Percentiles rank a stretch among this genome's conserved stretches.
Conservation (phyloP, 2,888 invertebrate genomes). For the Nymphalis c-album region DNA sequence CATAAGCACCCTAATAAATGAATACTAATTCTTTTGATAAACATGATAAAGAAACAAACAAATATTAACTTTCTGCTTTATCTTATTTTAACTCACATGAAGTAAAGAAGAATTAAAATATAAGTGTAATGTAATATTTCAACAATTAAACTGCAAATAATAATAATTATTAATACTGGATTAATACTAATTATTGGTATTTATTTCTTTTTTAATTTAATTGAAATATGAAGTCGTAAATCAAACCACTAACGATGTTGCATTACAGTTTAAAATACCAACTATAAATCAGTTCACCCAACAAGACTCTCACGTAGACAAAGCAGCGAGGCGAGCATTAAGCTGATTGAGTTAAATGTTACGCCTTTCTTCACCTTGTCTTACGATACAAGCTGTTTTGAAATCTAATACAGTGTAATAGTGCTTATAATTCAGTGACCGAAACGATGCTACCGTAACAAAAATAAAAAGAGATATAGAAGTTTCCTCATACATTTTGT, state of each 20-base stretch:
- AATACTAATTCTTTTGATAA: too few relatives aligned
- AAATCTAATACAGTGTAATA: not conserved
- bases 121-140: too few relatives aligned
- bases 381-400: slow-evolving; percentile 10
- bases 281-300: slow-evolving; percentile 28
- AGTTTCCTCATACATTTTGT: slow-evolving; percentile 20
- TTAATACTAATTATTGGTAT: too few relatives aligned
- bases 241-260: slow-evolving; percentile 9
- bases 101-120: too few relatives aligned
- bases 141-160: too few relatives aligned
- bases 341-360: slow-evolving; percentile 42
- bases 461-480: slow-evolving; percentile 23
- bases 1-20: too few relatives aligned
- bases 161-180: too few relatives aligned
- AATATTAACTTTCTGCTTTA: too few relatives aligned
- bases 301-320: slow-evolving; percentile 36
- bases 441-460: not conserved
- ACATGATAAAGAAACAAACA: too few relatives aligned
- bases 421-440: slow-evolving; percentile 3
- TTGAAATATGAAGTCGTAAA: too few relatives aligned
- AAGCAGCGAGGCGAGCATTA: slow-evolving; percentile 34
- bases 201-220: too few relatives aligned
- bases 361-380: slow-evolving; percentile 24
- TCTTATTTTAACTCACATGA: too few relatives aligned
- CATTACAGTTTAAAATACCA: slow-evolving; percentile 17